Base-by-base conservation (phyloP, 2,113 vertebrate species). In the Amblyornis subalaris region DNA sequence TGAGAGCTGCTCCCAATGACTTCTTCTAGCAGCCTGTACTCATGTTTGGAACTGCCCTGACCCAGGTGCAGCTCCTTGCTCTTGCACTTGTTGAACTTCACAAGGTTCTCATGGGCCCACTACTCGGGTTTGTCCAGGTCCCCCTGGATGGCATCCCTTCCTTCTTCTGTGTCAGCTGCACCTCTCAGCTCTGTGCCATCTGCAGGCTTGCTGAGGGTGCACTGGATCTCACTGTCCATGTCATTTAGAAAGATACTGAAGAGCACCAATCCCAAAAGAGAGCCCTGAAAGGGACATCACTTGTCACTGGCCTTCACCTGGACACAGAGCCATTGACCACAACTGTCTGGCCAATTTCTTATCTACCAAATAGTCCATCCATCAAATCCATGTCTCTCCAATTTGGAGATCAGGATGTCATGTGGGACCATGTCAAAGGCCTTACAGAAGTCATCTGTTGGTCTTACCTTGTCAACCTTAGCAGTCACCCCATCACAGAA, bases 1-100 rank as follows among this genome's bases (percentile, higher is more conserved):
- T 45, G 19, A 29, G n/a, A 33, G 6, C 26, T 35, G 31, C 3
- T 58, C 61, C 44, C 38, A n/a, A 9, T 24, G 26, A 23, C 26
- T 47, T 44, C 29, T 65, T 35, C 7, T 61, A 7, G 24, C n/a
- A 31, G 24, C 31, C 14, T 55, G 9, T 51, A 14, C 7, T 60
- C 11, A 36, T 2, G 0, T 69, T 31, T 44, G 53, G 45, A 25
- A 35, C 42, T 57, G 25, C 25, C 8, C 13, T 0, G 0, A 8
- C 20, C 53, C 36, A 18, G 25, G 16, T 50, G 44, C 61, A 66
- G 61, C 4, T 42, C 36, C 61, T 66, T 29, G 22, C 28, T 22
- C 8, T 31, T 21, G 44, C 35, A 28, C 4, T 62, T 38, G 16
- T 17, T 54, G 48, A 29, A 40, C 48, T 40, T 38, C 7, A 0